A percentile compares a stretch with the other conserved stretches of the same genome.
These are phyloP conservation scores for Penaeus indicus DNA, from an alignment of 1,140 invertebrate species.

Conservation along the genomic window DNA sequence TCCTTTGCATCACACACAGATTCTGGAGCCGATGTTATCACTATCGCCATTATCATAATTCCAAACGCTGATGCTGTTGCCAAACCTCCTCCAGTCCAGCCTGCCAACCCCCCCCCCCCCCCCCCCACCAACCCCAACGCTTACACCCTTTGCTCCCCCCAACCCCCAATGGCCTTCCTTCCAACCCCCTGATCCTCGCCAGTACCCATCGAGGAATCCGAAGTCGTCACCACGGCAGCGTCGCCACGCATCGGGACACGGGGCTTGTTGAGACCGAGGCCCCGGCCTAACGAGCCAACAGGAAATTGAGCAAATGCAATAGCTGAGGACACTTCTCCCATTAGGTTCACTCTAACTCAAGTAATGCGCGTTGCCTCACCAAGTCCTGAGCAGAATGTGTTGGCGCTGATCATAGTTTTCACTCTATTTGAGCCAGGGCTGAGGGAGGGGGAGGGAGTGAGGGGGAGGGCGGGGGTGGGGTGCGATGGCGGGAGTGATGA, in stretches of 20 bases:
- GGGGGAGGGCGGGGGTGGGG: neutral
- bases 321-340: slow-evolving; percentile 58
- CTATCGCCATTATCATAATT: neutral
- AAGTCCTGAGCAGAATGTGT: slow-evolving; percentile 48
- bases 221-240: neutral
- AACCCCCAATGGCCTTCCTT: too few species aligned
- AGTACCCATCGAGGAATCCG: neutral
- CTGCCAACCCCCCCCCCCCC: neutral
- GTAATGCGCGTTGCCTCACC: slow-evolving; percentile 44
- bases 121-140: neutral
- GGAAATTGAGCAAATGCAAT: slow-evolving; percentile 58
- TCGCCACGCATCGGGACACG: slow-evolving; percentile 24
- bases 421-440: slow-evolving; percentile 12
- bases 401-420: slow-evolving; percentile 37
- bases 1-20: neutral
- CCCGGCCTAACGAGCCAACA: slow-evolving; percentile 45
- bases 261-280: slow-evolving; percentile 46
- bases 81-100: neutral
- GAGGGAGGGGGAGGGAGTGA: neutral
- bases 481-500: slow-evolving; percentile 32
- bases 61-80: too few species aligned
- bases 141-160: neutral
- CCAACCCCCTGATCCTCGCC: too few species aligned
- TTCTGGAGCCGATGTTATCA: neutral
- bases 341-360: slow-evolving; percentile 59